Percentiles rank a stretch among this genome's conserved stretches.
Conservation (phyloP, 2,113 vertebrate genomes). For the Notarius quadriscutis region DNA sequence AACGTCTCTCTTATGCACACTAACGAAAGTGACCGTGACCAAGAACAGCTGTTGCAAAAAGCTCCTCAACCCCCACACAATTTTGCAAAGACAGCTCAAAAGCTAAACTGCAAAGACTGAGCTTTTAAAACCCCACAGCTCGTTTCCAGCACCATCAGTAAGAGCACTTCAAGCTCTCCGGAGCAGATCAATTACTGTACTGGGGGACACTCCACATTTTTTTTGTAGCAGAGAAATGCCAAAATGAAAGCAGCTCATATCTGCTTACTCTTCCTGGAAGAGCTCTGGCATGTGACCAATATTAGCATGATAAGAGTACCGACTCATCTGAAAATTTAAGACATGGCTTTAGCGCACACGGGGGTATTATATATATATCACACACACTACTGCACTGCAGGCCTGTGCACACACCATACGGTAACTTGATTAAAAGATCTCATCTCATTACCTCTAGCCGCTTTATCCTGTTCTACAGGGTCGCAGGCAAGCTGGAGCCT, state of each 20-base stretch:
- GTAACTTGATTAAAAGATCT: not conserved
- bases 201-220: not conserved
- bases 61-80: too few species aligned
- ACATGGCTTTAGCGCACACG: not conserved
- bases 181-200: not conserved
- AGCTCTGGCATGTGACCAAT: slow-evolving; percentile 29
- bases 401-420: not conserved
- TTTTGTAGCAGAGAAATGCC: not conserved
- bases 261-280: slow-evolving; percentile 20
- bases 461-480: too few species aligned
- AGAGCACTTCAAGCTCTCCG: not conserved
- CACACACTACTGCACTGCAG: not conserved
- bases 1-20: not conserved
- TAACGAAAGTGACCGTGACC: not conserved
- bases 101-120: not conserved
- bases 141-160: not conserved
- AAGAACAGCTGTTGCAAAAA: not conserved
- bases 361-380: not conserved
- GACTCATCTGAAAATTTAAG: not conserved
- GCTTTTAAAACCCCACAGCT: not conserved
- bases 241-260: not conserved
- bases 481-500: too few species aligned
- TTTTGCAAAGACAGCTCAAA: not conserved
- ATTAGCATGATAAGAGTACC: slow-evolving; percentile 1
- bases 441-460: too few species aligned